These are phyloP conservation scores for Cacatua alba DNA, from an alignment of 2,113 vertebrate species.

Conservation along the genomic window DNA sequence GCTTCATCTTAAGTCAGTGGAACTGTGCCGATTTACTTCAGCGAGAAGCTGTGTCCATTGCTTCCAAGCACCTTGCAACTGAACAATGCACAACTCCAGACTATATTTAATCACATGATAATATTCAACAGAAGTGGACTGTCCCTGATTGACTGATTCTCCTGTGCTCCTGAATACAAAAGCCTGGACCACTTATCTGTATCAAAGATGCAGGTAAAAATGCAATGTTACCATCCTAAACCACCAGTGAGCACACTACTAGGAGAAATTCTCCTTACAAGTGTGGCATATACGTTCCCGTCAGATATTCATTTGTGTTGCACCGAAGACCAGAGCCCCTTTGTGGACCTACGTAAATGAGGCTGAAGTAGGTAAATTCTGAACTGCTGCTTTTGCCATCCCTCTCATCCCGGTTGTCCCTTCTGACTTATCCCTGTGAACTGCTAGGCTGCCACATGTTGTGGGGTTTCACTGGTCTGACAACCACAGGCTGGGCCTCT, in stretches of 20 bases:
- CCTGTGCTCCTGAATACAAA: background rate
- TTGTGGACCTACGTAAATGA: background rate
- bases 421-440: background rate
- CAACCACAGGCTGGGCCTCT: background rate
- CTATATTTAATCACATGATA: background rate
- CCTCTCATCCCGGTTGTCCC: background rate
- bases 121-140: background rate
- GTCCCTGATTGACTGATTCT: background rate
- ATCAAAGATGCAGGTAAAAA: background rate
- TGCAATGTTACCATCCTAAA: background rate
- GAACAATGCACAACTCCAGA: background rate
- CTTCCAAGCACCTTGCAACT: background rate
- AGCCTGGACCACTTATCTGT: background rate
- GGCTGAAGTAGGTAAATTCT: background rate
- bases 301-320: background rate
- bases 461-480: background rate
- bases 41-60: background rate
- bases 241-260: background rate
- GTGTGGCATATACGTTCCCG: background rate
- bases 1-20: background rate
- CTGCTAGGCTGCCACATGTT: background rate
- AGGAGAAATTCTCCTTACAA: background rate
- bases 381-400: background rate
- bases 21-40: background rate
- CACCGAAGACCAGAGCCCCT: background rate